A percentile compares a stretch with the other conserved stretches of the same genome.
phyloP scores from a whole-genome alignment of 2,888 invertebrate species.

The Hecatera dysodea region DNA sequence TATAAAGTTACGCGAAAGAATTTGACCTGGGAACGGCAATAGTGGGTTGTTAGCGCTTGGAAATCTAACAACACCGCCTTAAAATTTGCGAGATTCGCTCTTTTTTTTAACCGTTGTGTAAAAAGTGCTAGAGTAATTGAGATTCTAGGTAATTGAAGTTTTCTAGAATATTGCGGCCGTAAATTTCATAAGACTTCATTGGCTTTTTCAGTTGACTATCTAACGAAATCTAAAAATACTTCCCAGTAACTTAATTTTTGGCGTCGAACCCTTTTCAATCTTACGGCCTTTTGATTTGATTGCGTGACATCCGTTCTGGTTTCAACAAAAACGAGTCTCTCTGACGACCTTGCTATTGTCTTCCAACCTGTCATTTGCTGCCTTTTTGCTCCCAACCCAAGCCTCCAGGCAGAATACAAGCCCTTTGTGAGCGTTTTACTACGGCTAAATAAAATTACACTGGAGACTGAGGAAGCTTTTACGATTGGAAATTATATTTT shows the following conservation, averaged over 20 bases:
- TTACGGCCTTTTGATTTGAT: conserved; percentile 56
- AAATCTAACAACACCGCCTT: neutral
- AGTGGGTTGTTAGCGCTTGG: conserved; percentile 1
- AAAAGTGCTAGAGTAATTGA: neutral
- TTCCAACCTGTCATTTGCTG: conserved; percentile 66
- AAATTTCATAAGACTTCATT: conserved; percentile 15
- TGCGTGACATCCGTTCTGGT: conserved; percentile 76
- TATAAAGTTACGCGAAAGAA: conserved; percentile 45
- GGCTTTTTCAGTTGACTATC: neutral
- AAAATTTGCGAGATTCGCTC: neutral
- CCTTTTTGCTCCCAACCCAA: conserved; percentile 59
- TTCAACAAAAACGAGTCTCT: conserved; percentile 76
- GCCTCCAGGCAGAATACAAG: conserved; percentile 58
- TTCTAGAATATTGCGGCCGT: neutral
- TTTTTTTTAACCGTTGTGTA: neutral
- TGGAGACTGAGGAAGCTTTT: conserved; percentile 23
- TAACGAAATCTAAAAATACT: conserved; percentile 22
- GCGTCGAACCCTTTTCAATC: conserved; percentile 30
- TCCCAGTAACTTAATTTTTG: conserved; percentile 39
- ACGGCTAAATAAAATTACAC: conserved; percentile 52
- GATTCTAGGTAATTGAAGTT: neutral
- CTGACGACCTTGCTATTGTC: conserved; percentile 81
- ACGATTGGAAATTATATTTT: conserved; percentile 33
- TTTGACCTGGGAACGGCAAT: conserved; percentile 30
- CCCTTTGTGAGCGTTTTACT: conserved; percentile 60